Conservation (phyloP, 2,113 vertebrate genomes). For the Mixornis gularis region DNA sequence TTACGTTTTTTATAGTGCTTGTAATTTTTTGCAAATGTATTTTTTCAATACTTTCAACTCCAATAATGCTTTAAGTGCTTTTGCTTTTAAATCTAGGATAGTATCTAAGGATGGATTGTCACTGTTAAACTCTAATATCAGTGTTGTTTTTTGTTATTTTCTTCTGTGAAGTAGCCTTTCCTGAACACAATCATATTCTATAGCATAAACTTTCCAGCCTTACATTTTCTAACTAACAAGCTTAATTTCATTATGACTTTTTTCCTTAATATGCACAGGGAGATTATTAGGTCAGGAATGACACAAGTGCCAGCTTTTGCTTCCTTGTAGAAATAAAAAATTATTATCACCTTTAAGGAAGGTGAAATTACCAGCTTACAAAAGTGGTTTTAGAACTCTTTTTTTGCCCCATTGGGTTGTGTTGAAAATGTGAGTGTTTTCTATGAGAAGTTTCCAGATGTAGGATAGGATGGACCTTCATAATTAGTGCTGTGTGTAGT, state of each 20-base stretch:
- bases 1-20: neutral
- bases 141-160: neutral
- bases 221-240: neutral
- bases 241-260: neutral
- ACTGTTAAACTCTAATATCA: neutral
- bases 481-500: neutral
- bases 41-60: neutral
- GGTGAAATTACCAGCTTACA: neutral
- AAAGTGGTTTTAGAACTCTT: neutral
- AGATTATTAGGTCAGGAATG: neutral
- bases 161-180: neutral
- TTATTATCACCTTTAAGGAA: neutral
- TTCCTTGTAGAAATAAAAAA: neutral
- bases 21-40: neutral
- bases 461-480: neutral
- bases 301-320: neutral
- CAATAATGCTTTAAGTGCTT: neutral
- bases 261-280: neutral
- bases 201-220: neutral
- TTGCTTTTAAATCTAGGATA: neutral
- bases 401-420: rapidly evolving
- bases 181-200: neutral
- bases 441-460: neutral
- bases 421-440: neutral
- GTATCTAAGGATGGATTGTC: neutral